Base-by-base conservation (phyloP, 2,888 invertebrate genomes). In the Ectemnius continuus region DNA sequence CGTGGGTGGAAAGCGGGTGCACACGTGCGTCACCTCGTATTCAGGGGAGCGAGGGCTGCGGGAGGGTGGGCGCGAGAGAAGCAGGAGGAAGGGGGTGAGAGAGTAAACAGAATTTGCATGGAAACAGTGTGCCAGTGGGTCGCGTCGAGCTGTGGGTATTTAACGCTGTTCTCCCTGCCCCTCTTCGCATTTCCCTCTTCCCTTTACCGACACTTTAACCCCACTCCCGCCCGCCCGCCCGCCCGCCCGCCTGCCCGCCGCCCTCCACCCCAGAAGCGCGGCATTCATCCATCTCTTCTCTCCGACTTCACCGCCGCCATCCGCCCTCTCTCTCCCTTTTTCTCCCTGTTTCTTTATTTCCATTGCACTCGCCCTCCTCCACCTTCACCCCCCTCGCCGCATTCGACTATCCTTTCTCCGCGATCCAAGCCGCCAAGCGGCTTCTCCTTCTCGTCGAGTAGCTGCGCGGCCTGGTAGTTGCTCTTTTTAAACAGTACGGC, bases 21-120 rank as follows among this genome's bases (percentile, higher is more conserved):
- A 83, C 83, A 83, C 83, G 83, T 83, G 83, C 81, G 82, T 83
- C 78, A 81, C 73, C 58, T 70, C 74, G 78, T 75, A 80, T 82
- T 82, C 78, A 77, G 65, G 67, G 66, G 79, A 67, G 81, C n/a
- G n/a, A 72, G 75, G 73, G 79, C 78, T 76, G 62, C 67, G 78
- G 68, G 69, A 57, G 69, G 61, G 82, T 64, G 67, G 61, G 73
- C 62, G 75, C 23, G 67, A 73, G 62, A 62, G 68, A 14, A 16
- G 58, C 64, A 67, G 73, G 75, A 61, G 73, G 62, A 68, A 66
- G 66, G 69, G 75, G 70, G 79, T 75, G 80, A 72, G 85, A 88
- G 87, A 87, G 89, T 90, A 90, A 90, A 90, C 90, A 89, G 86
- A 88, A 90, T 90, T 90, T 90, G 90, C 89, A 90, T 90, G 87